These are phyloP conservation scores for Atta texana DNA, from an alignment of 1,140 invertebrate species.

Conservation along the genomic window DNA sequence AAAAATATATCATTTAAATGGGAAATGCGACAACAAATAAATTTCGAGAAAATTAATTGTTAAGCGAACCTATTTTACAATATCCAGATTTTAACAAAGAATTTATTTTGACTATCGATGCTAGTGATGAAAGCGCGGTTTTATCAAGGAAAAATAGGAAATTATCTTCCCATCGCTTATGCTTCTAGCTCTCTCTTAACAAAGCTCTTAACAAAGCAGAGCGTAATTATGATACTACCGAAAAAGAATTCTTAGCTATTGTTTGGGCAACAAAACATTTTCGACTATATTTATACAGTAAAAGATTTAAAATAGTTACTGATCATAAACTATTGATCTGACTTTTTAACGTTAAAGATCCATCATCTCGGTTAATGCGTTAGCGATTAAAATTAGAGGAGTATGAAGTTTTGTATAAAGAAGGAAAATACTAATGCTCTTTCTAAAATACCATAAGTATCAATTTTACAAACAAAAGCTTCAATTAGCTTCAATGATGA, in stretches of 20 bases:
- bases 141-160: no score
- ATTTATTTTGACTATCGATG: background rate
- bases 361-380: background rate
- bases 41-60: background rate
- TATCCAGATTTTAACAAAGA: background rate
- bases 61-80: background rate
- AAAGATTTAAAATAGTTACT: no score
- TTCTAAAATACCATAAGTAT: background rate
- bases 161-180: no score
- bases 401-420: slow-evolving; percentile 30
- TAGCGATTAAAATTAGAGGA: slow-evolving; percentile 34
- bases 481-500: background rate
- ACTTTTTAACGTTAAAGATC: slow-evolving; percentile 22
- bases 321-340: background rate
- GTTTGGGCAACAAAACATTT: no score
- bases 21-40: no score
- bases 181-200: no score
- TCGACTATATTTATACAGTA: no score
- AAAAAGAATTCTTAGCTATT: no score
- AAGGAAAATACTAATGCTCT: slow-evolving; percentile 14
- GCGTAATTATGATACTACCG: no score
- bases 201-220: no score
- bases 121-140: no score
- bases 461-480: background rate
- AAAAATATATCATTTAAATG: background rate